Evolutionary conservation across 2,888 invertebrate genomes (phyloP).

Genomic region (Drosophila silvestris): DNA sequence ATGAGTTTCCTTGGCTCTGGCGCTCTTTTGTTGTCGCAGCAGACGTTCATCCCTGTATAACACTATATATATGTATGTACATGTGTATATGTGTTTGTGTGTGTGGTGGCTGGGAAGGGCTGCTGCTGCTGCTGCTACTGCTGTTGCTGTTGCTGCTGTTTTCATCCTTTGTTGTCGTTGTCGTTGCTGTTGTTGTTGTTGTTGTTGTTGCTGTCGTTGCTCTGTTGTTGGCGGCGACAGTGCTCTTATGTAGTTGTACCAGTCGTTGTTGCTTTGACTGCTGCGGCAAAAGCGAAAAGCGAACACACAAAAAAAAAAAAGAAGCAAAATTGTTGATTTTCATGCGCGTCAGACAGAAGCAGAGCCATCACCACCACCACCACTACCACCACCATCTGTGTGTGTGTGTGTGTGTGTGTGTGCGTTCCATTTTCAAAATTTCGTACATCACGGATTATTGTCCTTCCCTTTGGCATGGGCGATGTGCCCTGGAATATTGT

Average conservation of each 20-base stretch:
- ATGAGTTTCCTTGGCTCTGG: constrained; percentile 74
- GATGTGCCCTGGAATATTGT: constrained; percentile 79
- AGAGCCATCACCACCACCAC: constrained; percentile 43
- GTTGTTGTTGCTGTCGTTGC: constrained; percentile 62
- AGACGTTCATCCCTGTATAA: constrained; percentile 77
- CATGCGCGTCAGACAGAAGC: constrained; percentile 72
- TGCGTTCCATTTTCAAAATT: constrained; percentile 79
- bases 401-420: constrained; percentile 36
- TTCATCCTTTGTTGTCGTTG: constrained; percentile 61
- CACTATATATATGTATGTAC: constrained; percentile 14
- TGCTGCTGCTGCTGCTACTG: constrained; percentile 57
- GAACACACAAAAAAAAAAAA: constrained; percentile 32
- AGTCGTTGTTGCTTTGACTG: constrained; percentile 54
- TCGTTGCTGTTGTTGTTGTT: constrained; percentile 57
- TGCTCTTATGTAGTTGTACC: constrained; percentile 49
- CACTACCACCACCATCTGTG: constrained; percentile 10
- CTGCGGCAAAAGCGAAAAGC: constrained; percentile 34
- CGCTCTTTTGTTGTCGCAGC: constrained; percentile 69
- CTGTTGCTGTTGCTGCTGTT: constrained; percentile 55
- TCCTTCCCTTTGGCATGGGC: constrained; percentile 72
- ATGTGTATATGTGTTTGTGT: constrained; percentile 32
- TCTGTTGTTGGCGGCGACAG: constrained; percentile 68
- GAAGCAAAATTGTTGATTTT: constrained; percentile 55
- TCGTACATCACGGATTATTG: constrained; percentile 83
- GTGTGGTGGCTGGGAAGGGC: constrained; percentile 64